Evolutionary conservation across 2,797 vertebrate genomes (phyloP).

Genomic region (Tadarida brasiliensis): DNA sequence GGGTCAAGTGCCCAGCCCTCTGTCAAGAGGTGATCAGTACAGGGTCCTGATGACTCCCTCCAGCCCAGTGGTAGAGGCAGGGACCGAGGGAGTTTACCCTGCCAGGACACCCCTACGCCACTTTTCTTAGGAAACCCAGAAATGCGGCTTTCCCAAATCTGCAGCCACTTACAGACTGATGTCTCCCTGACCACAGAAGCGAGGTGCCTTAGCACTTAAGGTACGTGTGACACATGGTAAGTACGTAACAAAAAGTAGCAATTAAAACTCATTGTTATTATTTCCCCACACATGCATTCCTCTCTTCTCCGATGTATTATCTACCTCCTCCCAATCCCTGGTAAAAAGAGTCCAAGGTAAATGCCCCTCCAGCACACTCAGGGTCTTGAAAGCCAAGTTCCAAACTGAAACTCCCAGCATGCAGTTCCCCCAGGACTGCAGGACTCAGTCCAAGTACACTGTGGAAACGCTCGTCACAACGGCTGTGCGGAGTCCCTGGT

Average conservation of each 20-base stretch:
- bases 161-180: background rate
- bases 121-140: constrained; percentile 41
- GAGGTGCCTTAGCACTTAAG: background rate
- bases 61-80: background rate
- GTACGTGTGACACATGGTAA: background rate
- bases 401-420: constrained; percentile 69
- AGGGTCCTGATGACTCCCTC: background rate
- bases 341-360: constrained; percentile 9
- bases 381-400: constrained; percentile 68
- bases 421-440: constrained; percentile 74
- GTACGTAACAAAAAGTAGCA: constrained; percentile 14
- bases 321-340: constrained; percentile 34
- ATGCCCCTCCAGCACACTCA: background rate
- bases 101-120: background rate
- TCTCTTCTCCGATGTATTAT: constrained; percentile 53
- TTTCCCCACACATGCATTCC: constrained; percentile 11
- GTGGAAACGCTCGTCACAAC: constrained; percentile 52
- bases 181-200: background rate
- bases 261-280: background rate
- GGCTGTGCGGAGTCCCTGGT: constrained; percentile 58
- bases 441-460: constrained; percentile 25
- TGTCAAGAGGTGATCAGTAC: background rate
- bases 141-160: background rate
- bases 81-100: background rate
- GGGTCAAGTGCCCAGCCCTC: constrained; percentile 66